Base-by-base conservation (phyloP, 2,888 invertebrate genomes). In the Julus scandinavius region DNA sequence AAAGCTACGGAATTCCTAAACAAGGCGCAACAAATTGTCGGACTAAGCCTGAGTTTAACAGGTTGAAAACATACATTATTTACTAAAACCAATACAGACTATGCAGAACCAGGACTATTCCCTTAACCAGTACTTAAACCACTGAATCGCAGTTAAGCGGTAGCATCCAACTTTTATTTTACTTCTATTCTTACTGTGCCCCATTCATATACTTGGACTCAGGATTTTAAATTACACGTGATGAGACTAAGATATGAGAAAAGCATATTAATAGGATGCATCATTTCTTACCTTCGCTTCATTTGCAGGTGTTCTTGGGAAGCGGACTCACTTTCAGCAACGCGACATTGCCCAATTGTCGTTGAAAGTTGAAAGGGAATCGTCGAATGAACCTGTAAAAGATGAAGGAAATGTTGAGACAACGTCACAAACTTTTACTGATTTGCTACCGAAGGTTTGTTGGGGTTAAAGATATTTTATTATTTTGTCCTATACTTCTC, bases 291-390 rank as follows among this genome's bases (percentile, higher is more conserved):
- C 38, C 29, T 87, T 20, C 80, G 7, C n/a, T 40, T 58, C 29
- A 84, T 87, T 38, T 38, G 17, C 86, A 93, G 97, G 97, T 90
- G 94, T 96, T 58, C 93, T 99, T 90, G 99, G 99, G 0, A 96
- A 96, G 92, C 94, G 99, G 89, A 99, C 99, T 11, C 96, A 95
- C 91, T 97, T 95, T 92, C 99, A 99, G 92, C 94, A 95, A 90
- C 95, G 95, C 84, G 94, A 95, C 54, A 92, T 97, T 86, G 95
- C 99, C 0, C 99, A 99, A 91, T 93, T 99, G 20, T 94, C 95
- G 72, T 92, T 98, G 0, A 94, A 95, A 90, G 94, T 97, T 17
- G 85, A 85, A 29, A 29, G 40, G 38, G 45, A 85, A 20, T 38
- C 41, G 40, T 29, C 80, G 50, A 50, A 50, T 6, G 50, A 50